Base-by-base conservation (phyloP, 2,113 vertebrate species). In the Leuciscus idus region DNA sequence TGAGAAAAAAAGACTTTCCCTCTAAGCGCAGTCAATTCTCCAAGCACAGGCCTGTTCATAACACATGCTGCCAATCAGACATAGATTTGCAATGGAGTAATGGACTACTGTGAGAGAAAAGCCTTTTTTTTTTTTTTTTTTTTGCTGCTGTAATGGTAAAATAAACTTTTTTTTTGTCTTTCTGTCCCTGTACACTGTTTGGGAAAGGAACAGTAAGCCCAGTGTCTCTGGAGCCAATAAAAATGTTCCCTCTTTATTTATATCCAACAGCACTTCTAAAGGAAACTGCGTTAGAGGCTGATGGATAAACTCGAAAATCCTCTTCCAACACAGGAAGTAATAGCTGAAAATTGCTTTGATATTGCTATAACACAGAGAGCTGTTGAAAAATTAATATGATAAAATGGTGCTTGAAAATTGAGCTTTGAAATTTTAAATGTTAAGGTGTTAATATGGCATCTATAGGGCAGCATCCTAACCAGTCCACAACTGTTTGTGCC, bases 191-290 rank as follows among this genome's bases (percentile, higher is more conserved):
- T 74, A 85, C 7, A 90, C 85, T 82, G 50, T 73, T 81, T 78
- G 30, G 64, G 87, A 48, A 78, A 74, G 50, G 57, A 91, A 92
- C 89, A 92, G 52, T 89, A 86, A 90, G 86, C 84, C 66, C 84
- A 91, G 88, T 91, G 88, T 89, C 85, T 92, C 81, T n/a, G 30
- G 52, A 68, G n/a, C 75, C 70, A 73, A 10, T 73, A 8, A 26
- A 82, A 83, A 87, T 43, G 39, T 64, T 36, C 68, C 30, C 21
- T 84, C 87, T 89, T 76, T 90, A 62, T 86, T 93, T 93, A 91
- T 92, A 91, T 89, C 87, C 86, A 82, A 82, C 86, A 76, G 77
- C 75, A 88, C 86, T 85, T 90, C 84, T 86, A 86, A 86, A 81
- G 86, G 85, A 85, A 89, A 76, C 57, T 55, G 87, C 80, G 90